These are phyloP conservation scores for Macroramphosus scolopax DNA, from an alignment of 2,797 vertebrate genomes.

Conservation along the genomic window DNA sequence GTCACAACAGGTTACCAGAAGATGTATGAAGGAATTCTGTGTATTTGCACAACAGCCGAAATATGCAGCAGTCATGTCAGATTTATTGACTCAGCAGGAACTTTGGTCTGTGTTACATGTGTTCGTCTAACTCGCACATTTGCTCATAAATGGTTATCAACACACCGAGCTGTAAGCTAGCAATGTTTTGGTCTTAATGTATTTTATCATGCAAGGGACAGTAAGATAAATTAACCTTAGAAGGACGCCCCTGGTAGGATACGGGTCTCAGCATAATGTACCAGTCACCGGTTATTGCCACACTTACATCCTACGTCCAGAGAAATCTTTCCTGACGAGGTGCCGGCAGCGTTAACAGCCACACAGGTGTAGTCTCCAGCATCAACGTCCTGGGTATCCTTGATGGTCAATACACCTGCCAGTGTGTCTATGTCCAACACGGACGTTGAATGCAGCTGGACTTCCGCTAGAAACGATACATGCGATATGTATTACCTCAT, in stretches of 20 bases:
- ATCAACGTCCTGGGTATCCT: slow-evolving; percentile 83
- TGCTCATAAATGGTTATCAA: no score
- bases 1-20: slow-evolving; percentile 10
- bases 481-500: no score
- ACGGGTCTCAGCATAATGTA: no score
- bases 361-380: slow-evolving; percentile 92
- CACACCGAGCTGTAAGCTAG: slow-evolving; percentile 14
- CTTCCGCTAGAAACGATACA: slow-evolving; percentile 74
- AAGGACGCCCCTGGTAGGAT: no score
- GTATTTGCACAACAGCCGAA: background rate
- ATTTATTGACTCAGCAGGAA: no score
- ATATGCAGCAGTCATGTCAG: no score
- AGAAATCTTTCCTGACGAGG: slow-evolving; percentile 83
- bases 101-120: no score
- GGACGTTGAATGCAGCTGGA: slow-evolving; percentile 81
- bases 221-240: no score
- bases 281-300: no score
- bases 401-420: slow-evolving; percentile 85
- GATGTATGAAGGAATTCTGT: slow-evolving; percentile 3
- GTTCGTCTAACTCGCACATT: background rate
- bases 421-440: slow-evolving; percentile 79
- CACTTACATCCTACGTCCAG: slow-evolving; percentile 93
- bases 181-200: background rate
- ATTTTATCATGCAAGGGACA: no score
- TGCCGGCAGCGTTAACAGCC: slow-evolving; percentile 87